A percentile compares a stretch with the other conserved stretches of the same genome.
phyloP scores from a whole-genome alignment of 2,113 vertebrate genomes.

The Ammospiza nelsoni region DNA sequence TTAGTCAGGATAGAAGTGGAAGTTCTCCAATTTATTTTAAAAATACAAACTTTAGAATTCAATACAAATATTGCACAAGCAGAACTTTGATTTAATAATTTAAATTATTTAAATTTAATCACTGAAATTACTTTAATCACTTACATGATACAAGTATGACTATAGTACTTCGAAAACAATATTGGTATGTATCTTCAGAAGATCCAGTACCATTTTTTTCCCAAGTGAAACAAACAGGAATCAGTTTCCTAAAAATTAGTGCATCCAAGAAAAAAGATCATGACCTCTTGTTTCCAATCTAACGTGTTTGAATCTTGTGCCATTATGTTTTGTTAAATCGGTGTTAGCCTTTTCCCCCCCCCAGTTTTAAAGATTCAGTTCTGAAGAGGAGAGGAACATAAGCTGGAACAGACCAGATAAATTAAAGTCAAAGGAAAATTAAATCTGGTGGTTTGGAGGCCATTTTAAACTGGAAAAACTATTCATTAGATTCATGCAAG shows the following conservation, averaged over 20 bases:
- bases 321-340: neutral
- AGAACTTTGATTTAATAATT: neutral
- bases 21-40: neutral
- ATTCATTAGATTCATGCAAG: neutral
- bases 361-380: neutral
- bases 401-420: neutral
- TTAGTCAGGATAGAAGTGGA: neutral
- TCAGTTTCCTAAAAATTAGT: neutral
- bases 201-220: neutral
- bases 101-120: too few species aligned
- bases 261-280: neutral
- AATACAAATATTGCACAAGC: neutral
- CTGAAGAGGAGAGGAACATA: neutral
- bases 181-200: neutral
- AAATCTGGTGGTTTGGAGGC: neutral
- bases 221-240: neutral
- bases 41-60: neutral
- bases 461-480: neutral
- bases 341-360: accelerated
- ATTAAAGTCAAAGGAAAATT: neutral
- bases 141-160: neutral
- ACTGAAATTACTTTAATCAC: too few species aligned
- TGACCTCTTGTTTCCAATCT: neutral
- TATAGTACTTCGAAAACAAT: neutral
- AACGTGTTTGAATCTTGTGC: neutral